Percentiles rank a stretch among this genome's conserved stretches.
phyloP scores from a whole-genome alignment of 2,888 invertebrate genomes.

The Spilosoma lubricipeda region DNA sequence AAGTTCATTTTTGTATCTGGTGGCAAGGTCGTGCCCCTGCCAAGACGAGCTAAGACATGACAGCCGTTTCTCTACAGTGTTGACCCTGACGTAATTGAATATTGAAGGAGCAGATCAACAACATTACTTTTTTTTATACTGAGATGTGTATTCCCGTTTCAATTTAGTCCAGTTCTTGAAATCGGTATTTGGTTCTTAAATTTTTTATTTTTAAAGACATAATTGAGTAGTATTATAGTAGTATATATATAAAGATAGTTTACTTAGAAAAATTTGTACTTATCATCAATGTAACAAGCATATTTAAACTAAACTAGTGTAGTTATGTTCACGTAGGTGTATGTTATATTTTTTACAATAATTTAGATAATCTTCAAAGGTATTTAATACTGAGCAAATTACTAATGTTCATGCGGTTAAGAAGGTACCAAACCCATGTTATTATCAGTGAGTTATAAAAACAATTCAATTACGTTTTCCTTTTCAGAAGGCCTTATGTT shows the following conservation, averaged over 20 bases:
- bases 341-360: neutral
- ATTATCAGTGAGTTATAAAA: conserved; percentile 19
- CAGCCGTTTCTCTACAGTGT: too few relatives aligned
- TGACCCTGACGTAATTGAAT: too few relatives aligned
- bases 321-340: neutral
- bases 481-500: conserved; percentile 18
- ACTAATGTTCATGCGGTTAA: neutral
- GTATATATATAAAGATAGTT: too few relatives aligned
- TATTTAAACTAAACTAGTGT: neutral
- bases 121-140: too few relatives aligned
- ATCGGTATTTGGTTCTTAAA: too few relatives aligned
- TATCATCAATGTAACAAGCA: neutral
- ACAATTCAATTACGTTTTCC: conserved; percentile 22
- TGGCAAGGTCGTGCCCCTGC: too few relatives aligned
- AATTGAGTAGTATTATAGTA: neutral
- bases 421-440: conserved; percentile 22
- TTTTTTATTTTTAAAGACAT: neutral
- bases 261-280: too few relatives aligned
- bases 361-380: neutral
- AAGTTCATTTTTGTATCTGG: too few relatives aligned
- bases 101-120: too few relatives aligned
- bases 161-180: too few relatives aligned
- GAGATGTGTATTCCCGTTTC: too few relatives aligned
- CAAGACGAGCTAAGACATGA: too few relatives aligned
- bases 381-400: neutral